These are phyloP conservation scores for Xestoiulus laeticollis DNA, from an alignment of 2,888 invertebrate species.

Conservation along the genomic window DNA sequence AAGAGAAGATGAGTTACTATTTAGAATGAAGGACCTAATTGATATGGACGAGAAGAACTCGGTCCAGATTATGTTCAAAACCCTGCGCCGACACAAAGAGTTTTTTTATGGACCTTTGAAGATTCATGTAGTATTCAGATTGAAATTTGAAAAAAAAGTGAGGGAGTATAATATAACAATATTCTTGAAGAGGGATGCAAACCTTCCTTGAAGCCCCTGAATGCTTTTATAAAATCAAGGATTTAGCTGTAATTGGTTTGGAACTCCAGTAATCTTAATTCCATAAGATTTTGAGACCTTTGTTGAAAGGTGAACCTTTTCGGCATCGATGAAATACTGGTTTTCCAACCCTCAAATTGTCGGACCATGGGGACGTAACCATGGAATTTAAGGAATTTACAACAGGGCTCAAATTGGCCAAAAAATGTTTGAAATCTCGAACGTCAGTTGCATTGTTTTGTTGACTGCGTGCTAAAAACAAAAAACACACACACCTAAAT, in stretches of 20 bases:
- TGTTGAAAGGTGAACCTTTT: not conserved
- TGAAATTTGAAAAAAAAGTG: too few relatives aligned
- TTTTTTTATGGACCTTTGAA: not conserved
- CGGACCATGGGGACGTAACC: not conserved
- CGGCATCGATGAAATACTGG: not conserved
- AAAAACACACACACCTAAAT: not conserved
- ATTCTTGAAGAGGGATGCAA: too few relatives aligned
- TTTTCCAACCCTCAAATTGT: not conserved
- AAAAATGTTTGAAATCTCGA: not conserved
- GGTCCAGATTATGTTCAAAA: not conserved
- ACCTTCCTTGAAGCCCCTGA: not conserved
- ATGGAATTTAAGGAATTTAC: not conserved
- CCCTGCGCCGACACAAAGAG: not conserved
- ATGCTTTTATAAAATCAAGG: not conserved
- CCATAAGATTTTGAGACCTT: not conserved
- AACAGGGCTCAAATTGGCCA: not conserved
- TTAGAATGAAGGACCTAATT: not conserved
- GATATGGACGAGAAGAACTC: not conserved
- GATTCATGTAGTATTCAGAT: too few relatives aligned
- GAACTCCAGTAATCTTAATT: not conserved
- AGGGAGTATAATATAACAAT: too few relatives aligned
- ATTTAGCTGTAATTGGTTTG: not conserved
- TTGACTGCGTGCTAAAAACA: not conserved
- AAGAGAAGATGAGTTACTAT: not conserved
- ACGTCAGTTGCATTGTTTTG: not conserved